Evolutionary conservation across 2,113 vertebrate species (phyloP).

Genomic region (Lynx canadensis): DNA sequence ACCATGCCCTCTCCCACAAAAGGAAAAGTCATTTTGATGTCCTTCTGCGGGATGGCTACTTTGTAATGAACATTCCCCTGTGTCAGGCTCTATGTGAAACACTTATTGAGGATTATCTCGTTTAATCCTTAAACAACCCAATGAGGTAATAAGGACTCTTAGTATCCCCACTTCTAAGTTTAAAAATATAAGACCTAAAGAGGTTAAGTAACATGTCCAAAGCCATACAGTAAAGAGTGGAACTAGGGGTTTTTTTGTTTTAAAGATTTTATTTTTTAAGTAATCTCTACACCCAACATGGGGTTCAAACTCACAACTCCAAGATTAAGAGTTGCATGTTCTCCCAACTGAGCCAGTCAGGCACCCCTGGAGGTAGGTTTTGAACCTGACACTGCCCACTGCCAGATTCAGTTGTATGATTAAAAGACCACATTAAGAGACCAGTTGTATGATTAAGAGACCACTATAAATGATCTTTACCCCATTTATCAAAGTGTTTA

Average conservation of each 20-base stretch:
- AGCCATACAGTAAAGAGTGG: not conserved
- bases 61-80: not conserved
- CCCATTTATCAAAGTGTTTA: not conserved
- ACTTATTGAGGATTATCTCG: not conserved
- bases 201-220: not conserved
- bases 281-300: not conserved
- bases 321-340: not conserved
- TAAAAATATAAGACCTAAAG: not conserved
- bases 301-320: not conserved
- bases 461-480: not conserved
- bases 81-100: not conserved
- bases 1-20: too few species aligned
- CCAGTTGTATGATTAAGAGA: not conserved
- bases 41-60: not conserved
- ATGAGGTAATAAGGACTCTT: not conserved
- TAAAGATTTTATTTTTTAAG: not conserved
- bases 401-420: not conserved
- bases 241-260: not conserved
- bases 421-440: not conserved
- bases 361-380: not conserved
- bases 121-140: constrained; percentile 1
- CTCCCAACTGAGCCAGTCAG: not conserved
- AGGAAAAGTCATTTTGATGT: not conserved
- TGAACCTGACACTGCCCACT: not conserved
- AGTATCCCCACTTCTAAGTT: not conserved